These are phyloP conservation scores for Drosophila paramelanica DNA, from an alignment of 2,888 invertebrate species.

Conservation along the genomic window DNA sequence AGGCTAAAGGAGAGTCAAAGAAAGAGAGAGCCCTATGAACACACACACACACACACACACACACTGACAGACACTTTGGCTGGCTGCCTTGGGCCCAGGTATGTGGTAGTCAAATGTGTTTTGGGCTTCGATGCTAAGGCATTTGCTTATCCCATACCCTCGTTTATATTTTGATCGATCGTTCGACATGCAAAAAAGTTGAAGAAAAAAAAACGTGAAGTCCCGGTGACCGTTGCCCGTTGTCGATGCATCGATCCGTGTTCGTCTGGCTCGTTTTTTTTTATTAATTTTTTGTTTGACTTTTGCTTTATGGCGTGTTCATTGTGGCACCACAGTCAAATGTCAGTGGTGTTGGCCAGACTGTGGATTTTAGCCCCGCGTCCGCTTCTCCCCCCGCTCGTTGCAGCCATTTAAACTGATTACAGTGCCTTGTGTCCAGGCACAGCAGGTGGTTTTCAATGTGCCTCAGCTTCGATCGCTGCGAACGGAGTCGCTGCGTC, in stretches of 20 bases:
- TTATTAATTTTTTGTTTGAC: slow-evolving; percentile 81
- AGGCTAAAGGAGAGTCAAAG: slow-evolving; percentile 33
- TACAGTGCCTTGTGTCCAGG: slow-evolving; percentile 74
- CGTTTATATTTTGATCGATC: slow-evolving; percentile 78
- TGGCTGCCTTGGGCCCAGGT: slow-evolving; percentile 1
- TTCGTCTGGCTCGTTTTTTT: slow-evolving; percentile 38
- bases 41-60: too few species aligned
- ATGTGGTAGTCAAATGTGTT: slow-evolving; percentile 25
- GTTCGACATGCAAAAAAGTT: slow-evolving; percentile 71
- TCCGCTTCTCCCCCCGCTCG: slow-evolving; percentile 7
- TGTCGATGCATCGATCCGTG: slow-evolving; percentile 30
- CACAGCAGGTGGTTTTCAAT: slow-evolving; percentile 81
- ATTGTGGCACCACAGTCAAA: slow-evolving; percentile 73
- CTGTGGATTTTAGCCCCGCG: slow-evolving; percentile 12
- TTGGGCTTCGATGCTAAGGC: not conserved
- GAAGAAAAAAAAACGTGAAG: slow-evolving; percentile 57
- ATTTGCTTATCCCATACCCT: slow-evolving; percentile 70
- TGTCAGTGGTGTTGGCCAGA: slow-evolving; percentile 44
- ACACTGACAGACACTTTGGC: too few species aligned
- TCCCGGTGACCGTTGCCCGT: slow-evolving; percentile 37
- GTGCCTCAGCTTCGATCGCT: slow-evolving; percentile 39
- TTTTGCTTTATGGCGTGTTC: slow-evolving; percentile 80
- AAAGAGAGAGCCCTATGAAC: slow-evolving; percentile 2
- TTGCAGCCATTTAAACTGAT: slow-evolving; percentile 71
- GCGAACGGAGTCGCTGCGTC: slow-evolving; percentile 62